Conservation (phyloP, 2,888 invertebrate genomes). For the Sesia apiformis region DNA sequence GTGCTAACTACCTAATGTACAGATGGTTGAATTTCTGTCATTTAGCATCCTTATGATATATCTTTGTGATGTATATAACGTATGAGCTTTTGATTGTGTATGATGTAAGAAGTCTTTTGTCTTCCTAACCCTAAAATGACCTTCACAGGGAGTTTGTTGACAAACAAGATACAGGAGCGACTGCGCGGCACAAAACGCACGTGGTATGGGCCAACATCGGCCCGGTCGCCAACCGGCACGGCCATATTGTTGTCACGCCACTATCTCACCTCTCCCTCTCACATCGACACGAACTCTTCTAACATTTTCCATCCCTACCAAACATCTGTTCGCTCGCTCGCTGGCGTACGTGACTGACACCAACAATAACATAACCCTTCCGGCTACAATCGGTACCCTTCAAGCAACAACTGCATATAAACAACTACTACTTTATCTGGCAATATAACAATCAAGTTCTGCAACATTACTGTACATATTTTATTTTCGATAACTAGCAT, state of each 20-base stretch:
- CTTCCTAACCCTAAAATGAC: conserved; percentile 51
- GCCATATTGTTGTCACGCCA: conserved; percentile 73
- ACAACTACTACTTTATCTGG: conserved; percentile 14
- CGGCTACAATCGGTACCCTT: conserved; percentile 27
- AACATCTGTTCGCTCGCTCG: conserved; percentile 31
- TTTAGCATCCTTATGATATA: no score
- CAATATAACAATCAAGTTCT: conserved; percentile 15
- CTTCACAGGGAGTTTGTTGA: conserved; percentile 70
- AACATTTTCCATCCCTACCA: conserved; percentile 22
- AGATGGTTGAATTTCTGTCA: no score
- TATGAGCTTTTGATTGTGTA: background rate
- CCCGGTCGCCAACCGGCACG: conserved; percentile 63
- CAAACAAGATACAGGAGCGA: conserved; percentile 63
- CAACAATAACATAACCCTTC: conserved; percentile 58
- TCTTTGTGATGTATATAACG: background rate
- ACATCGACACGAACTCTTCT: conserved; percentile 23
- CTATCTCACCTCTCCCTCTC: conserved; percentile 40
- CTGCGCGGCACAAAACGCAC: conserved; percentile 56
- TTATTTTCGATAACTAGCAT: background rate
- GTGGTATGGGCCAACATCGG: conserved; percentile 63
- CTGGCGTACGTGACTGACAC: conserved; percentile 67
- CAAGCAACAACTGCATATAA: conserved; percentile 18
- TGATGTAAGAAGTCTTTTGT: conserved; percentile 50
- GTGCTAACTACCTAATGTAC: no score
- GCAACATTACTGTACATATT: conserved; percentile 9